Percentiles rank a stretch among this genome's conserved stretches.
Conservation (phyloP, 2,797 vertebrate genomes). For the Parauchenoglanis punctatus region DNA sequence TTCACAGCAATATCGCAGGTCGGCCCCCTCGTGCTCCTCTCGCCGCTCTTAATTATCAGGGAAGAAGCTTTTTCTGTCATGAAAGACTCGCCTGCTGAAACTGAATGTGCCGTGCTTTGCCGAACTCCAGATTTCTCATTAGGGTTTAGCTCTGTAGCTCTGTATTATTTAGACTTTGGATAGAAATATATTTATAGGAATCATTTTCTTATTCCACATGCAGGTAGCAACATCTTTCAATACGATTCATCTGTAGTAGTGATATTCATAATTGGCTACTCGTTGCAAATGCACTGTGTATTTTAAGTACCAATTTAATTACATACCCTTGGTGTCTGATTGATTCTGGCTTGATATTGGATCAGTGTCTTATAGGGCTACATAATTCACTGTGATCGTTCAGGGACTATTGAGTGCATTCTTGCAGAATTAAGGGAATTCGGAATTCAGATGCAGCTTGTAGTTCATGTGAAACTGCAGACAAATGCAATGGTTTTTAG, state of each 20-base stretch:
- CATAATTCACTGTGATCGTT: neutral
- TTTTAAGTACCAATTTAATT: neutral
- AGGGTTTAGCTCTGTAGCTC: neutral
- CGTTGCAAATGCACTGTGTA: neutral
- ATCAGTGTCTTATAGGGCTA: neutral
- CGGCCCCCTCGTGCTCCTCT: constrained; percentile 25
- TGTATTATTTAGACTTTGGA: neutral
- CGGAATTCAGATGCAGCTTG: neutral
- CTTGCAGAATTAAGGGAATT: neutral
- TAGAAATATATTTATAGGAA: neutral
- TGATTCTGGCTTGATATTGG: neutral
- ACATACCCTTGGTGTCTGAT: neutral
- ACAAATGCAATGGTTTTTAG: neutral
- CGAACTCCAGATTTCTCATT: neutral
- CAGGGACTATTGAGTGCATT: constrained; percentile 8
- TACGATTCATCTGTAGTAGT: neutral
- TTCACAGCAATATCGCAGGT: constrained; percentile 46
- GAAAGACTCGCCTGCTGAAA: constrained; percentile 37
- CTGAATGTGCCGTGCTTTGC: neutral
- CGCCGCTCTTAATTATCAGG: constrained; percentile 54
- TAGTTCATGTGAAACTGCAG: neutral
- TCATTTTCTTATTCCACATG: neutral
- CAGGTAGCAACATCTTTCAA: neutral
- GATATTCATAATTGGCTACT: neutral
- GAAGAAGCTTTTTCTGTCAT: constrained; percentile 38